Percentiles rank a stretch among this genome's conserved stretches.
Evolutionary conservation across 2,113 vertebrate species (phyloP).

Genomic region (Rhagologus leucostigma): DNA sequence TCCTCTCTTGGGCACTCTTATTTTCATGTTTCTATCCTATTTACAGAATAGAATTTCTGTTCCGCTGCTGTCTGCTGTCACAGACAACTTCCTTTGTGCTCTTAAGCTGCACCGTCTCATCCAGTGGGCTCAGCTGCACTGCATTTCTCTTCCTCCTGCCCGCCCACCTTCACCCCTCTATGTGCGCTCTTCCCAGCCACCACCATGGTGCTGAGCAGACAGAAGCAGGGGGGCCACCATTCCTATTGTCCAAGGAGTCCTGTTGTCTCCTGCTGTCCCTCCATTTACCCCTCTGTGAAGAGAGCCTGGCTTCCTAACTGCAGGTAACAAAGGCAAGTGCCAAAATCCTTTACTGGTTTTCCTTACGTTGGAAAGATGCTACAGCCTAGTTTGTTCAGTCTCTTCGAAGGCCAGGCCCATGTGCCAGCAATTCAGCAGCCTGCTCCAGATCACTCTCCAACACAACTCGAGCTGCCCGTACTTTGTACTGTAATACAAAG

Average conservation of each 20-base stretch:
- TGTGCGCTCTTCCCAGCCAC: not conserved
- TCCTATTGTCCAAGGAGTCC: not conserved
- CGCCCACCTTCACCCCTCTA: not conserved
- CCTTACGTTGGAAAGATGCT: not conserved
- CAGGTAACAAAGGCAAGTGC: not conserved
- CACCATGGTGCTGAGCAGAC: not conserved
- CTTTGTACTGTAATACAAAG: not conserved
- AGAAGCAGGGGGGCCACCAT: not conserved
- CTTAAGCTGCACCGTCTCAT: not conserved
- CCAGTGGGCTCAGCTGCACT: fast-evolving
- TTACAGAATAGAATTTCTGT: not conserved
- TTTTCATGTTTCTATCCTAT: not conserved
- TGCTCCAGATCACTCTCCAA: not conserved
- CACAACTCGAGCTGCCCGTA: not conserved
- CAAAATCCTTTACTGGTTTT: not conserved
- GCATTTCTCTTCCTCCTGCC: not conserved
- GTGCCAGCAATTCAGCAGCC: not conserved
- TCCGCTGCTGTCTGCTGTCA: no score
- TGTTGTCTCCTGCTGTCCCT: not conserved
- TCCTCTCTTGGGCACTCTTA: not conserved
- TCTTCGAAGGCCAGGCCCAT: not conserved
- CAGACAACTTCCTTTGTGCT: not conserved
- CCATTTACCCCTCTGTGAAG: not conserved
- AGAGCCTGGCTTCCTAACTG: not conserved
- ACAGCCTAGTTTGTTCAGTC: not conserved